A percentile compares a stretch with the other conserved stretches of the same genome.
phyloP scores from a whole-genome alignment of 2,113 vertebrate genomes.

The Rhombomys opimus region DNA sequence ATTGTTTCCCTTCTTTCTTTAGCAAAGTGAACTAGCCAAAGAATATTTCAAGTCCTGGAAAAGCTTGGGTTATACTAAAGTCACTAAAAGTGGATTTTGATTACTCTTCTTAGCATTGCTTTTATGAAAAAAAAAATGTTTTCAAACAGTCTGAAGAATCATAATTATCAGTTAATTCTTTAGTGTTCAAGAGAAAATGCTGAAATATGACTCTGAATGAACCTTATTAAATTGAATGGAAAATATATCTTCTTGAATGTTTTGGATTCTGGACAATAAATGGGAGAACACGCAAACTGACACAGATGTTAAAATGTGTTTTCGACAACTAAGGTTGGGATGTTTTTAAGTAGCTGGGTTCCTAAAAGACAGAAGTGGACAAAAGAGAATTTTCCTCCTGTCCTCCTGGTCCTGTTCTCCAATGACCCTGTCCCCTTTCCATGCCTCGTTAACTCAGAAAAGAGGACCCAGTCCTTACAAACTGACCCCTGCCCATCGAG shows the following conservation, averaged over 20 bases:
- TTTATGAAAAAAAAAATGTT: constrained; percentile 62
- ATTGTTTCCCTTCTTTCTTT: constrained; percentile 33
- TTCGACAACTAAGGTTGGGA: neutral
- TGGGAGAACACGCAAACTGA: neutral
- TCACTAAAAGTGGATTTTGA: constrained; percentile 73
- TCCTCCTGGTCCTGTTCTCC: no score
- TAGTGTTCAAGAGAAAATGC: neutral
- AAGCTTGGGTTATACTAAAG: constrained; percentile 61
- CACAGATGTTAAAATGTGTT: neutral
- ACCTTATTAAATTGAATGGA: neutral
- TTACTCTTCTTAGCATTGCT: constrained; percentile 68
- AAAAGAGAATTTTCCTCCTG: neutral
- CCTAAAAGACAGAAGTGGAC: neutral
- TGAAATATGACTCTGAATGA: neutral
- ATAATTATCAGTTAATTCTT: constrained; percentile 45
- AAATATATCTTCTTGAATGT: neutral
- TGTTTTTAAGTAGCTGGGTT: neutral
- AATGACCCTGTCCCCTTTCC: no score
- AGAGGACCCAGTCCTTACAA: no score
- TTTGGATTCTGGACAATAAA: neutral
- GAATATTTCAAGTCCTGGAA: constrained; percentile 69
- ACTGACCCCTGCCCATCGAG: no score
- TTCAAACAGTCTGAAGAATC: neutral
- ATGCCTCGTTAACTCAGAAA: no score
- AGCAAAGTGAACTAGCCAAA: constrained; percentile 54